Base-by-base conservation (phyloP, 2,797 vertebrate species). In the Synanceia verrucosa region DNA sequence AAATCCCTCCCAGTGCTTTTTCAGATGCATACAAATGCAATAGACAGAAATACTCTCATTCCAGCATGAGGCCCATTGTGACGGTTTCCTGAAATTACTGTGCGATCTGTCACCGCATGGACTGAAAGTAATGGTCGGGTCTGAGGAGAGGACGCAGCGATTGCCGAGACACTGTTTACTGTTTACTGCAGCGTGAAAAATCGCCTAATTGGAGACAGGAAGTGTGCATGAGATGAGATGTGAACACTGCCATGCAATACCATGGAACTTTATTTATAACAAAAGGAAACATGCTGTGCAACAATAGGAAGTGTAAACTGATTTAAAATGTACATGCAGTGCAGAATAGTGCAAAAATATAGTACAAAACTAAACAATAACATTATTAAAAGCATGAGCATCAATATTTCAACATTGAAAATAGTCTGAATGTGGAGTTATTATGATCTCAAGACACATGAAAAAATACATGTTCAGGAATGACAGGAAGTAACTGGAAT, bases 161-260 rank as follows among this genome's bases (percentile, higher is more conserved):
- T 26, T 1, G 4, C 23, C 13, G 36, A 60, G 61, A 56, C 28
- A n/a, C n/a, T n/a, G n/a, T n/a, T n/a, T 39, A 33, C 31, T 67
- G 67, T 73, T 79, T 52, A 59, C 44, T 78, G 66, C 13, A 51
- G 47, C 21, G 41, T 58, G 62, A 68, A 53, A 63, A 63, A 68
- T 65, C 12, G n/a, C 33, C 52, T 61, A 31, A 65, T 51, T 68
- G 47, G 23, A 75, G 26, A 16, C 68, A 14, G 73, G 66, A 79
- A 76, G 29, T 46, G 67, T 1, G 24, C 50, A 37, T 39, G 59
- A 77, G 53, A 62, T 62, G 47, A 44, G 50, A 82, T 51, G n/a
- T n/a, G n/a, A n/a, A n/a, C n/a, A n/a, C n/a, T n/a, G n/a, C n/a
- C n/a, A n/a, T n/a, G n/a, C n/a, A n/a, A n/a, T n/a, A n/a, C n/a